These are phyloP conservation scores for Agelas oroides DNA, from an alignment of 37 sponge, comb jelly and placozoan genomes.

Conservation along the genomic window DNA sequence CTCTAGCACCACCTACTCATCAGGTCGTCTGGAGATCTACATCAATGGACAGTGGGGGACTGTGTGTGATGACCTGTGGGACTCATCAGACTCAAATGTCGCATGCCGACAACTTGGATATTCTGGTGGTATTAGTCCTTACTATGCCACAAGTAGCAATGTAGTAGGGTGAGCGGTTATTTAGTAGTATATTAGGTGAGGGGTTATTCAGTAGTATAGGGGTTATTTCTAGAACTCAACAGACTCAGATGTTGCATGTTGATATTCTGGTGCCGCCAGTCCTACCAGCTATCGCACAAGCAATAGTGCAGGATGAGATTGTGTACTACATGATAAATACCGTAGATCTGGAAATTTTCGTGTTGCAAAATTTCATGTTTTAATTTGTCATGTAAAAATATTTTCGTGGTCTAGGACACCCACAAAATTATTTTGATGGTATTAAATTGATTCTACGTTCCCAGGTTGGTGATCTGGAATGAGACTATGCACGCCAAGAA, in stretches of 20 bases:
- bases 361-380: too few relatives aligned
- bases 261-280: neutral
- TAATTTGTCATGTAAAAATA: too few relatives aligned
- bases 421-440: too few relatives aligned
- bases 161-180: neutral
- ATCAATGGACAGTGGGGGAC: slow-evolving; percentile 32
- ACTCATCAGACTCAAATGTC: slow-evolving; percentile 13
- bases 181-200: neutral
- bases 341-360: too few relatives aligned
- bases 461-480: too few relatives aligned
- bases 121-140: neutral
- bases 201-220: too few relatives aligned
- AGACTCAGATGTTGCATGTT: too few relatives aligned
- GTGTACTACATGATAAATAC: neutral
- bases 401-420: too few relatives aligned
- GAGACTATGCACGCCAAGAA: too few relatives aligned
- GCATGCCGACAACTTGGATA: slow-evolving; percentile 19
- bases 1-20: neutral
- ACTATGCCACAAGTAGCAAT: too few relatives aligned
- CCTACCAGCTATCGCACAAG: slow-evolving; percentile 4
- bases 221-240: neutral
- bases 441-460: too few relatives aligned
- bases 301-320: neutral
- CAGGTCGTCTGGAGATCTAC: slow-evolving; percentile 35
- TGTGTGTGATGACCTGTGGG: slow-evolving; percentile 17